Evolutionary conservation across 2,113 vertebrate species (phyloP), one percentile per base, ranked within the genome.

Genomic region (Vanacampus margaritifer): DNA sequence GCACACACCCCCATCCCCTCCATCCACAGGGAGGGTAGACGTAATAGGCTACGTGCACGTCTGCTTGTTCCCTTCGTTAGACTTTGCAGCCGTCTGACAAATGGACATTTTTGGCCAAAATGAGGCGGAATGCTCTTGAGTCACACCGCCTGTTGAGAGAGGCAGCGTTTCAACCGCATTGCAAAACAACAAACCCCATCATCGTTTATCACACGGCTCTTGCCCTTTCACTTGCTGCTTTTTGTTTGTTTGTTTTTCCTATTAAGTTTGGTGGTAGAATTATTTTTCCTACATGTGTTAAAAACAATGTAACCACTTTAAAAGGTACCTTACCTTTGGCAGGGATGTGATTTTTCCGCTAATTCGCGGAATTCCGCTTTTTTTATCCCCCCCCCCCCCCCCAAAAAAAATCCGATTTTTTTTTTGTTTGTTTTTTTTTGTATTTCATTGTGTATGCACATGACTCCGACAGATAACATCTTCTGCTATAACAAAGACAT

Each of bases 11-110:
- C 48, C 17, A 10, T 3, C 2, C 12, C 1, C 54, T 6, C 5
- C 54, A 57, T 32, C 26, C 14, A 61, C 64, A 66, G 23, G 75
- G 36, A 21, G 37, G 72, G 65, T 58, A 3, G 48, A 14, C 46
- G 50, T 83, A 88, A 86, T 88, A 68, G 79, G 68, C 72, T 89
- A 39, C 79, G 85, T 90, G 87, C 79, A 68, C 10, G 21, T 74
- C 65, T 64, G 74, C 26, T 75, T 75, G 77, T 88, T 73, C 69
- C 63, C 69, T 76, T 75, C 74, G 81, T 89, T 88, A 89, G 69
- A 71, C 78, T 53, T 46, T 66, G 45, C 57, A 36, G 68, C 74
- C 67, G 78, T 71, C 65, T 76, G 78, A 87, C 85, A 71, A 82
- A 79, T 74, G 79, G 80, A 83, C 79, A 76, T 84, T 88, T 85